These are phyloP conservation scores for Machimus atricapillus DNA, from an alignment of 2,888 invertebrate species.

Conservation along the genomic window DNA sequence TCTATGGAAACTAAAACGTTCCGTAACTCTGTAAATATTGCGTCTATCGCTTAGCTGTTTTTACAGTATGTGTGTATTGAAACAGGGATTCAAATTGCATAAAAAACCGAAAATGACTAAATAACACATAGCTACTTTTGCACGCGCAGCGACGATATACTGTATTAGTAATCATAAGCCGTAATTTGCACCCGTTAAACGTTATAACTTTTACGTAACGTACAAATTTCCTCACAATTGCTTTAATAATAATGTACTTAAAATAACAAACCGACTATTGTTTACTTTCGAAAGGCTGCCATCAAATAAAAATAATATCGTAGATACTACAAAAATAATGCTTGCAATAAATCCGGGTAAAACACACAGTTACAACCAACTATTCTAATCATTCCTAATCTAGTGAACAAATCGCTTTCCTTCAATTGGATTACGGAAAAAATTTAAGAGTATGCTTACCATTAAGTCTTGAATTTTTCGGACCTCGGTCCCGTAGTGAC, in stretches of 20 bases:
- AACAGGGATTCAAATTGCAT: too few species aligned
- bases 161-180: too few species aligned
- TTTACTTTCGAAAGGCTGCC: not conserved
- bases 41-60: too few species aligned
- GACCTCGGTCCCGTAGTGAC: slow-evolving; percentile 79
- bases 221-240: too few species aligned
- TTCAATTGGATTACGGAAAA: not conserved
- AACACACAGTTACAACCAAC: slow-evolving; percentile 15
- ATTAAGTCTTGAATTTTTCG: slow-evolving; percentile 84
- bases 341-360: not conserved
- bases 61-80: too few species aligned
- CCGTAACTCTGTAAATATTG: too few species aligned
- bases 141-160: too few species aligned
- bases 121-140: too few species aligned
- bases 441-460: slow-evolving; percentile 68
- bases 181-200: too few species aligned
- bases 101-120: too few species aligned
- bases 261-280: not conserved
- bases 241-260: not conserved
- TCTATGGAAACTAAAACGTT: too few species aligned
- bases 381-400: slow-evolving; percentile 11
- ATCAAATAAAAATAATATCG: not conserved
- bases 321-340: not conserved
- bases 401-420: not conserved
- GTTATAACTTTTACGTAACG: too few species aligned